A percentile compares a stretch with the other conserved stretches of the same genome.
Conservation (phyloP, 2,888 invertebrate genomes). For the Eupithecia exiguata region DNA sequence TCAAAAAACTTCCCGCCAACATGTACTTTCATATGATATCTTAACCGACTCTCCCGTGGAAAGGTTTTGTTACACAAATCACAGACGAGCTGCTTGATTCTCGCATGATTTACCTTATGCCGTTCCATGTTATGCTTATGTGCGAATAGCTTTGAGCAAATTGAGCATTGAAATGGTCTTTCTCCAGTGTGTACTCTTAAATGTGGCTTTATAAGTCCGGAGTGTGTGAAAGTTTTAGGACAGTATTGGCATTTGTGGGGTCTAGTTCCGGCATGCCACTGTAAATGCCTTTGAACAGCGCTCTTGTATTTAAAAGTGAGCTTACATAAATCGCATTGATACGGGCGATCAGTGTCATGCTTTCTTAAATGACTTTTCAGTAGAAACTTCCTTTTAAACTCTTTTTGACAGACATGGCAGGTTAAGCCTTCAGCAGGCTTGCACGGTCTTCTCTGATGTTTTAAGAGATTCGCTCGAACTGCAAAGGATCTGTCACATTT, state of each 20-base stretch:
- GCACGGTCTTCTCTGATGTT: constrained; percentile 45
- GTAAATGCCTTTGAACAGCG: constrained; percentile 60
- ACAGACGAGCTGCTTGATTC: constrained; percentile 62
- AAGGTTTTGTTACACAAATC: constrained; percentile 67
- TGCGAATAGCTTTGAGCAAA: constrained; percentile 58
- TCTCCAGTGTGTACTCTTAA: constrained; percentile 54
- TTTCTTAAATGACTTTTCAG: constrained; percentile 49
- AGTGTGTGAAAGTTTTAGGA: constrained; percentile 57
- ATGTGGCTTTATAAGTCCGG: constrained; percentile 61
- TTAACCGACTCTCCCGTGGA: constrained; percentile 65
- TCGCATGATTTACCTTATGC: constrained; percentile 59
- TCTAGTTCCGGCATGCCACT: constrained; percentile 55
- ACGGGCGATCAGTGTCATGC: constrained; percentile 45
- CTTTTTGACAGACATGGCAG: constrained; percentile 49
- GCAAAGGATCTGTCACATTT: constrained; percentile 50
- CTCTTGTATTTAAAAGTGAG: constrained; percentile 64
- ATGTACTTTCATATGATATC: constrained; percentile 69
- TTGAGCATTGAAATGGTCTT: constrained; percentile 43
- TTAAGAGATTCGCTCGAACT: constrained; percentile 46
- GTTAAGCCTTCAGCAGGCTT: constrained; percentile 40
- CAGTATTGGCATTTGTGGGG: constrained; percentile 59
- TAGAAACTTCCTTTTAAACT: constrained; percentile 47
- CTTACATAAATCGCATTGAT: constrained; percentile 33
- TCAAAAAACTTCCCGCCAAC: constrained; percentile 63
- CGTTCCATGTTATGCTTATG: constrained; percentile 68